phyloP scores from a whole-genome alignment of 30 jellyfish, hydroid and myxozoan genomes.

The Chrysaora quinquecirrha region DNA sequence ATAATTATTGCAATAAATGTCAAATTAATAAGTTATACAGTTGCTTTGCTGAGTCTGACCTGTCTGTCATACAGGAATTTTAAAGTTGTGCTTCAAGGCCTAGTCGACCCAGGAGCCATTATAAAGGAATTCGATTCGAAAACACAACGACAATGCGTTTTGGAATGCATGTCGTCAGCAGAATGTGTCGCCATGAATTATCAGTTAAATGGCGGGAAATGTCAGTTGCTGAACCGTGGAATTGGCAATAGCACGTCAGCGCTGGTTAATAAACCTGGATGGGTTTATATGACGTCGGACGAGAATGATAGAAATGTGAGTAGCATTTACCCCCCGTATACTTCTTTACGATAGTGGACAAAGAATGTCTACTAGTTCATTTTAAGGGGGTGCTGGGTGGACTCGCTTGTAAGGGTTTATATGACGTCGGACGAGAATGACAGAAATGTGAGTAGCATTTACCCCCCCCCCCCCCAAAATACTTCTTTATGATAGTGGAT shows the following conservation, averaged over 20 bases:
- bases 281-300: conserved; percentile 36
- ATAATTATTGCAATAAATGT: too few species aligned
- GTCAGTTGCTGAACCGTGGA: conserved; percentile 11
- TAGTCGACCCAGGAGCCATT: not conserved
- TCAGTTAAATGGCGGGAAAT: not conserved
- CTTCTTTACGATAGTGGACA: too few species aligned
- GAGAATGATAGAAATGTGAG: not conserved
- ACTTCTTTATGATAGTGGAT: too few species aligned
- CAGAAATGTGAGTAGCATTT: not conserved
- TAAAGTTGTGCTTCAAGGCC: conserved; percentile 8
- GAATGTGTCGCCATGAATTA: conserved; percentile 28
- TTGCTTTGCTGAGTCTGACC: too few species aligned
- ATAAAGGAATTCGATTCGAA: not conserved
- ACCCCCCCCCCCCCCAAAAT: too few species aligned
- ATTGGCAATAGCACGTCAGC: not conserved
- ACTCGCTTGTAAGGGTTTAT: conserved; percentile 47
- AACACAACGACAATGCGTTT: conserved; percentile 35
- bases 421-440: conserved; percentile 11
- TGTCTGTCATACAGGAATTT: conserved; percentile 28
- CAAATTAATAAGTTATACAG: too few species aligned
- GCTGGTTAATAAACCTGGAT: conserved; percentile 16
- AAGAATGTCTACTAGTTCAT: too few species aligned
- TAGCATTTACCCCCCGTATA: too few species aligned
- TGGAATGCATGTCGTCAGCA: conserved; percentile 25
- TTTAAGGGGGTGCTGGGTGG: too few species aligned